phyloP scores from a whole-genome alignment of 1,140 invertebrate genomes.

The Cherax quadricarinatus region DNA sequence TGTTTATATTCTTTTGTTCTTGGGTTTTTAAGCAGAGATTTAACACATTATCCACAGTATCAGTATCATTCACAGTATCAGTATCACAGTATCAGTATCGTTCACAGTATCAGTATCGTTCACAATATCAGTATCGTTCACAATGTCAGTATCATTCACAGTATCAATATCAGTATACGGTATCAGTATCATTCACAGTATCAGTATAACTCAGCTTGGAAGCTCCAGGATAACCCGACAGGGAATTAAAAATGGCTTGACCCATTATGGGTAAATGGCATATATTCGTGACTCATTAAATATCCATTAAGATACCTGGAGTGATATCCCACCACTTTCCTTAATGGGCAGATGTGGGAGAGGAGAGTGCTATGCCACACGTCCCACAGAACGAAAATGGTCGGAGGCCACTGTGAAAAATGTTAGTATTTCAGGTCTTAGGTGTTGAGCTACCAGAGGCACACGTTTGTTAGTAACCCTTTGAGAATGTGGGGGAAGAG shows the following conservation, averaged over 20 bases:
- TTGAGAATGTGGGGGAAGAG: neutral
- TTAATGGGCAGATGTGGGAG: neutral
- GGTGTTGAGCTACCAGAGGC: neutral
- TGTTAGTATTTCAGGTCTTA: neutral
- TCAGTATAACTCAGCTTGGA: neutral
- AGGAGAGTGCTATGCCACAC: neutral
- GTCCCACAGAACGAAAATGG: neutral
- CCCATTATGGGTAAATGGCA: slow-evolving; percentile 14
- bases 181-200: no score
- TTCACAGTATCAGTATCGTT: no score
- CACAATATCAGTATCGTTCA: no score
- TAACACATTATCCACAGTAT: no score
- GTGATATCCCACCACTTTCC: slow-evolving; percentile 5
- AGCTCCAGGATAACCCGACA: neutral
- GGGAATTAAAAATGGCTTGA: neutral
- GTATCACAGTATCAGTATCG: no score
- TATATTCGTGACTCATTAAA: slow-evolving; percentile 18
- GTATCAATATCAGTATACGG: no score
- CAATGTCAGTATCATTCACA: no score
- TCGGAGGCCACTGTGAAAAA: neutral
- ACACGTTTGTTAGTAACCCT: neutral
- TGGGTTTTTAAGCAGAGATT: no score
- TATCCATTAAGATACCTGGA: slow-evolving; percentile 5
- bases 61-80: no score
- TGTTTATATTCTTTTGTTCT: no score